phyloP scores from a whole-genome alignment of 2,888 invertebrate genomes.

The Nasonovia ribisnigri region DNA sequence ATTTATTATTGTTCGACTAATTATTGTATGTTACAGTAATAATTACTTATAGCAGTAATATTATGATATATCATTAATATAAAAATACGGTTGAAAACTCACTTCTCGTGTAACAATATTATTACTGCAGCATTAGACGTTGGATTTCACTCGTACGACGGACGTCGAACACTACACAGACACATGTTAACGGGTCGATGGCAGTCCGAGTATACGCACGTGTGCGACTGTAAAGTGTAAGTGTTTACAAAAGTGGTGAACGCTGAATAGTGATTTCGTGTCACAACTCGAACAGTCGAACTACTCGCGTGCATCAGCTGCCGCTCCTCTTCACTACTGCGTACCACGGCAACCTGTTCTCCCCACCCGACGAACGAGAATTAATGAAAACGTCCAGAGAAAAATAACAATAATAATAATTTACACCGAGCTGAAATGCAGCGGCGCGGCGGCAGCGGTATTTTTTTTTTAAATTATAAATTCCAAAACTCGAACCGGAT shows the following conservation, averaged over 20 bases:
- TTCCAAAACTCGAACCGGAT: neutral
- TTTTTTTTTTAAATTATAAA: neutral
- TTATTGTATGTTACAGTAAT: too few species aligned
- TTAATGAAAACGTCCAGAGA: neutral
- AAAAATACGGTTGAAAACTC: neutral
- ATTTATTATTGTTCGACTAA: too few species aligned
- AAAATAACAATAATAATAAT: neutral
- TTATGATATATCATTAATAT: too few species aligned
- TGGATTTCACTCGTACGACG: neutral
- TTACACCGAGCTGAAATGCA: neutral
- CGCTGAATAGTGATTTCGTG: neutral
- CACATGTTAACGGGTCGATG: neutral
- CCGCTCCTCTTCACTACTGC: neutral
- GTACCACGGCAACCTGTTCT: constrained; percentile 9
- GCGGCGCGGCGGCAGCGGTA: neutral
- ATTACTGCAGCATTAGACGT: constrained; percentile 14
- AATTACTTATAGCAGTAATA: too few species aligned
- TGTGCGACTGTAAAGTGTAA: neutral
- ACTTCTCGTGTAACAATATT: neutral
- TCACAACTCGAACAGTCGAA: neutral
- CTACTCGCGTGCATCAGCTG: neutral
- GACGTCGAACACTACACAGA: neutral
- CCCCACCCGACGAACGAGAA: neutral
- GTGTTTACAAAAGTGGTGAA: neutral
- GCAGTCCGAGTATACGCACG: neutral